Evolutionary conservation across 2,888 invertebrate species (phyloP), one percentile per base, ranked within the genome.

Genomic region (Brachypalpus laphriformis): DNA sequence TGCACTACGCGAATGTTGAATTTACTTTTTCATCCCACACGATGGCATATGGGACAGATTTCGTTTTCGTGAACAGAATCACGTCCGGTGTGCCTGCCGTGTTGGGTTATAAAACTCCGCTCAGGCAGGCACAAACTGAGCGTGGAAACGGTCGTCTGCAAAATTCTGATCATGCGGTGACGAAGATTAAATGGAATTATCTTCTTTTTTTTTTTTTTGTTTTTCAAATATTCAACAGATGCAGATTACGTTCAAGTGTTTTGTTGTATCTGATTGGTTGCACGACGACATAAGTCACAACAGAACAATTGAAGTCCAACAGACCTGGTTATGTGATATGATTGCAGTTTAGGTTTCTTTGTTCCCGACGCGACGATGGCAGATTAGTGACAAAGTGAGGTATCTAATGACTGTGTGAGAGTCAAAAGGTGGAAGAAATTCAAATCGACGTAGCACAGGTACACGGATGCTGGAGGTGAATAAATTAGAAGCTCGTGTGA

Each of bases 221-320:
- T 59, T 31, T 8, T 31, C 28, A 61, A 70, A 28, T 70, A 78
- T 70, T 72, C 71, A 71, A 71, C 71, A 80, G 78, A 80, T 80
- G 78, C 71, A 72, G 78, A 80, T 80, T 80, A 71, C 65, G 65
- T 72, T 80, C 65, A 80, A 80, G 78, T 72, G 78, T 72, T 80
- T 65, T 72, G 71, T 42, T 71, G 71, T 34, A 65, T 80, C 31
- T 47, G 78, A 65, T 80, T 65, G 56, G 66, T 51, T 51, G 59
- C 70, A 77, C 51, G 31, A 31, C 34, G 63, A 56, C 63, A 56
- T 9, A 54, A 71, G 63, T 63, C 47, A 71, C 47, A 78, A 40
- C 63, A 63, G 71, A 54, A 63, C 57, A 70, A 77, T 61, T 68
- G 37, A 34, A 42, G n/a, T 68, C n/a, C 14, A 45, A 20, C 45